Percentiles rank a stretch among this genome's conserved stretches.
These are phyloP conservation scores for Brachycybe producta DNA, from an alignment of 2,888 invertebrate genomes.

Conservation along the genomic window DNA sequence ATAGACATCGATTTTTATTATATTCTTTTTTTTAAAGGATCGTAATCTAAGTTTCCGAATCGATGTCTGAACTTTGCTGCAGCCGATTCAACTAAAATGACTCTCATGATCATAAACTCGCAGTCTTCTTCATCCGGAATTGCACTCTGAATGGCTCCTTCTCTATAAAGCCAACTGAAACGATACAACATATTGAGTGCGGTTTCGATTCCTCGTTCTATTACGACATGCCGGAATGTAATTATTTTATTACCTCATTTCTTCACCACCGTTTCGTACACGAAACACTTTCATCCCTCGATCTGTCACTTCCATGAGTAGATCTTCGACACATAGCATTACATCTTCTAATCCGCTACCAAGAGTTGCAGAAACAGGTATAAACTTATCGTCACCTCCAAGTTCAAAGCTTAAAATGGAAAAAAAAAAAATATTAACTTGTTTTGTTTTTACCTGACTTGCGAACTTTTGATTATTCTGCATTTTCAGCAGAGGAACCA, in stretches of 20 bases:
- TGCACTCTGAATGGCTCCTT: constrained; percentile 44
- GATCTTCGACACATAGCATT: constrained; percentile 36
- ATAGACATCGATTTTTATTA: too few relatives aligned
- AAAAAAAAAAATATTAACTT: not conserved
- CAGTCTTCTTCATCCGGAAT: not conserved
- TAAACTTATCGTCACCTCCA: constrained; percentile 27
- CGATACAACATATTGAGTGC: too few relatives aligned
- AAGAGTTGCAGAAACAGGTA: constrained; percentile 39
- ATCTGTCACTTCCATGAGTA: constrained; percentile 42
- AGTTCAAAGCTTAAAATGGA: too few relatives aligned
- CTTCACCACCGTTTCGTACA: constrained; percentile 45
- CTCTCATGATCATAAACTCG: constrained; percentile 7
- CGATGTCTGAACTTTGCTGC: constrained; percentile 1
- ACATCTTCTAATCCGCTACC: constrained; percentile 39
- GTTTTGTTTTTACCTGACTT: too few relatives aligned
- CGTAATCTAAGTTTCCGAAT: constrained; percentile 3
- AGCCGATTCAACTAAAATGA: not conserved
- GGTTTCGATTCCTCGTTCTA: too few relatives aligned
- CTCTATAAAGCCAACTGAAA: constrained; percentile 48
- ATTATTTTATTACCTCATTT: not conserved
- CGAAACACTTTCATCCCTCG: constrained; percentile 42
- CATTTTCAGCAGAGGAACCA: too few relatives aligned
- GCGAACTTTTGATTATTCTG: too few relatives aligned
- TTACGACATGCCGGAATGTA: too few relatives aligned
- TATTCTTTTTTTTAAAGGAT: too few relatives aligned